phyloP scores from a whole-genome alignment of 2,888 invertebrate genomes.

The Melipona bicolor region DNA sequence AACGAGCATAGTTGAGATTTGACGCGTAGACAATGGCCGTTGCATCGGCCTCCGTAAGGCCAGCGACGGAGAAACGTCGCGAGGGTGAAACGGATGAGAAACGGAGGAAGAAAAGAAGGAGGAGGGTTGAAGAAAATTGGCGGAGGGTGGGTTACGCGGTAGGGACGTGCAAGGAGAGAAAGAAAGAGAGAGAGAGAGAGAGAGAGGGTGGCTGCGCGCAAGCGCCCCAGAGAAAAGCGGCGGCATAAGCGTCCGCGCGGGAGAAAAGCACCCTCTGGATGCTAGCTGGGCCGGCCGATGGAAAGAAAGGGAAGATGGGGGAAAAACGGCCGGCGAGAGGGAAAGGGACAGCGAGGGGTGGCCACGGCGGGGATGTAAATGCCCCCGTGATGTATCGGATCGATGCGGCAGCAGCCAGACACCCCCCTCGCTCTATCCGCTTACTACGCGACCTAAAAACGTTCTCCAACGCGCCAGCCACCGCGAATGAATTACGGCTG shows the following conservation, averaged over 20 bases:
- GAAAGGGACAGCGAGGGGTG: conserved; percentile 43
- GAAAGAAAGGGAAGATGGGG: conserved; percentile 43
- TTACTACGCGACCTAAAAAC: conserved; percentile 84
- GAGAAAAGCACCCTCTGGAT: conserved; percentile 65
- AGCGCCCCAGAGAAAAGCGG: conserved; percentile 71
- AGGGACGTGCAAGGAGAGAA: conserved; percentile 1
- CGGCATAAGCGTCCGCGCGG: conserved; percentile 74
- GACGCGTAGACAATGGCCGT: conserved; percentile 81
- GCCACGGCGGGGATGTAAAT: conserved; percentile 83
- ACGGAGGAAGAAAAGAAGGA: conserved; percentile 35
- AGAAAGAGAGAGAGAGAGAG: conserved; percentile 6
- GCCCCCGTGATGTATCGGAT: conserved; percentile 84
- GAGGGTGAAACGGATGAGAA: conserved; percentile 48
- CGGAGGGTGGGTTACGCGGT: conserved; percentile 46
- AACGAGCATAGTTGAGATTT: conserved; percentile 76
- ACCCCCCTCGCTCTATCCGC: conserved; percentile 69
- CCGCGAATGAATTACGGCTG: conserved; percentile 67
- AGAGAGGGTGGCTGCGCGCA: conserved; percentile 66
- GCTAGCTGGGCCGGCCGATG: conserved; percentile 48
- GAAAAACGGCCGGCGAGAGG: conserved; percentile 51
- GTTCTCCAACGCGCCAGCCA: conserved; percentile 72
- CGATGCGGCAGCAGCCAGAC: conserved; percentile 84
- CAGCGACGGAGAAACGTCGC: conserved; percentile 4
- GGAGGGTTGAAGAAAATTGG: conserved; percentile 57
- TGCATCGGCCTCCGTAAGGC: conserved; percentile 62